Percentiles rank a stretch among this genome's conserved stretches.
Conservation (phyloP, 2,113 vertebrate genomes). For the Lophius piscatorius region DNA sequence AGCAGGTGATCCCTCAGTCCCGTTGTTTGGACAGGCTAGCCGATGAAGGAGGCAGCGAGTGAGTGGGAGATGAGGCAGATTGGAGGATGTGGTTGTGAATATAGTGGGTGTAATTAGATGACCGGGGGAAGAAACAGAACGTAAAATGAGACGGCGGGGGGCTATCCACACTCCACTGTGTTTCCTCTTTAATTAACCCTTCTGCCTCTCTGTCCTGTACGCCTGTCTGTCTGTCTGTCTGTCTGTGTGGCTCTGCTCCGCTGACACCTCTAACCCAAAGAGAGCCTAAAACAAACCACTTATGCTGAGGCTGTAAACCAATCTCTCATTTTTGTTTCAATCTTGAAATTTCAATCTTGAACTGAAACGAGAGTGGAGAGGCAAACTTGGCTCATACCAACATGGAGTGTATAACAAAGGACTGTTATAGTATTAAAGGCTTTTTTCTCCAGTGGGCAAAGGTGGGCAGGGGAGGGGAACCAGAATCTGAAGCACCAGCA, state of each 20-base stretch:
- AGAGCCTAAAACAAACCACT: not conserved
- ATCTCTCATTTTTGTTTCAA: constrained; percentile 56
- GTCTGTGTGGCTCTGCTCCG: constrained; percentile 23
- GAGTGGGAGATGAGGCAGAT: constrained; percentile 4
- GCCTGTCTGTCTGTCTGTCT: constrained; percentile 31
- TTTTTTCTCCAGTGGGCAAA: constrained; percentile 18
- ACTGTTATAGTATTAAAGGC: constrained; percentile 45
- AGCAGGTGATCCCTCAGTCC: constrained; percentile 24
- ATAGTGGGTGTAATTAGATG: no score
- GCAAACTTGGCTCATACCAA: constrained; percentile 81
- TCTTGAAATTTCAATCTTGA: constrained; percentile 44
- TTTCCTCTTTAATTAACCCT: constrained; percentile 50
- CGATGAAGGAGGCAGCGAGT: constrained; percentile 13
- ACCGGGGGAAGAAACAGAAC: not conserved
- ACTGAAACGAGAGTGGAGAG: constrained; percentile 61
- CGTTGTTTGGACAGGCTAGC: constrained; percentile 29
- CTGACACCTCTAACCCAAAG: constrained; percentile 10
- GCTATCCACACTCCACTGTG: no score
- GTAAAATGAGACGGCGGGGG: constrained; percentile 2
- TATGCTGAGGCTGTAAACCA: constrained; percentile 19
- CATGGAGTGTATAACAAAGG: constrained; percentile 31
- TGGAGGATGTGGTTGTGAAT: no score
- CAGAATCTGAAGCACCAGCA: constrained; percentile 35
- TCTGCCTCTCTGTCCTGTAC: constrained; percentile 41
- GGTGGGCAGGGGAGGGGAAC: constrained; percentile 25